Evolutionary conservation across 1,140 invertebrate genomes (phyloP), one percentile per base, ranked within the genome.

Genomic region (Catajapyx aquilonaris): DNA sequence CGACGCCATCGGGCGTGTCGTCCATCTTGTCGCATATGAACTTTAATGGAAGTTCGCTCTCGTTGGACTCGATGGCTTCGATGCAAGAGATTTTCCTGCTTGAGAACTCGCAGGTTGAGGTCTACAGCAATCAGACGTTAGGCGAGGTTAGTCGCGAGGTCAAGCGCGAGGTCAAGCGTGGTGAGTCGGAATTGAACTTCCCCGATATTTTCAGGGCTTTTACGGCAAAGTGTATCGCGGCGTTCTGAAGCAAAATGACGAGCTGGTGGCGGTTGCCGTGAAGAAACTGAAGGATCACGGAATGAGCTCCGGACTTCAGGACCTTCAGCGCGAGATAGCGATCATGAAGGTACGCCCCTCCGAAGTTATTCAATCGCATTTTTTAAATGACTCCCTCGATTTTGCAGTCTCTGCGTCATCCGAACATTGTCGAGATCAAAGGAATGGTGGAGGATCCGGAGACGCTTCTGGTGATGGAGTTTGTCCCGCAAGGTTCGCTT

Each of bases 381-480:
- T n/a, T n/a, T n/a, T n/a, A n/a, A n/a, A n/a, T n/a, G n/a, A n/a
- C n/a, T n/a, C n/a, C n/a, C n/a, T n/a, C n/a, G n/a, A n/a, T n/a
- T n/a, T 53, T 57, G 38, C 46, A 79, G 72, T 69, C 64, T 0
- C 54, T 91, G 16, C 68, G 76, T 41, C 86, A 90, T 59, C 67
- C 65, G 30, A 90, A 90, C 53, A 81, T 91, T 41, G 83, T 90
- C 0, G 68, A 78, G 55, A 84, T 90, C 44, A 66, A 80, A 33
- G 81, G 76, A 10, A 75, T 81, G 35, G 69, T 80, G 10, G 68
- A 76, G 43, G 71, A 78, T 32, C 76, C 77, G 1, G 71, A 78
- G 43, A 67, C 76, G 11, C 69, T 73, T 39, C 62, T 90, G 36
- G 73, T 90, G 1, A 90, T 90, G 84, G 84, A 91, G 55, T 88